These are phyloP conservation scores for Aspidiotus rigidus DNA, from an alignment of 2,888 invertebrate species.

Conservation along the genomic window DNA sequence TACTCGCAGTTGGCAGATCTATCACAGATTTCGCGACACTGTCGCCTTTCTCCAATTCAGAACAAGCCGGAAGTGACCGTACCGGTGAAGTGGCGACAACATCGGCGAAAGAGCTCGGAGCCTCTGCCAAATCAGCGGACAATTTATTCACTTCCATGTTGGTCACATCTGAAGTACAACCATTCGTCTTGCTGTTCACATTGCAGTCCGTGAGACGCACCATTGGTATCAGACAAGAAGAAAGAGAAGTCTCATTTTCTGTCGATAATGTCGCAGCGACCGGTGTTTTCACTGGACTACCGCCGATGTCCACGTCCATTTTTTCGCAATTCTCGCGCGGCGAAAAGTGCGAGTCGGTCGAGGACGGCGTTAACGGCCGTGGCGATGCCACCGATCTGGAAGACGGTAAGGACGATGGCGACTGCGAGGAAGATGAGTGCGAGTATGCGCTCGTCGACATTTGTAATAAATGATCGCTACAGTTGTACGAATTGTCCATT, in stretches of 20 bases:
- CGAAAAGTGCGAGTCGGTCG: constrained; percentile 27
- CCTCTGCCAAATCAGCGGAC: too few relatives aligned
- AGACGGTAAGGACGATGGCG: constrained; percentile 32
- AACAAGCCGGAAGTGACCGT: too few relatives aligned
- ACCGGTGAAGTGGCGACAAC: too few relatives aligned
- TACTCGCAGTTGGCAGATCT: too few relatives aligned
- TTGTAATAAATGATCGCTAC: constrained; percentile 12
- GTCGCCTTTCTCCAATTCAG: too few relatives aligned
- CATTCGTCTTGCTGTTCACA: too few relatives aligned
- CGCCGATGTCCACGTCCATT: background rate
- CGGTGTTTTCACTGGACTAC: background rate
- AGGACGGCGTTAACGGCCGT: constrained; percentile 27
- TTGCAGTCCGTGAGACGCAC: too few relatives aligned
- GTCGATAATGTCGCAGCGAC: background rate
- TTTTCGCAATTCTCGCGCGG: constrained; percentile 27
- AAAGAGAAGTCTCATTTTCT: background rate
- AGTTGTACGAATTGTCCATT: constrained; percentile 11
- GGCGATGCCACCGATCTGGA: constrained; percentile 27
- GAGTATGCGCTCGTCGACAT: constrained; percentile 19
- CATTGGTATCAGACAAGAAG: too few relatives aligned
- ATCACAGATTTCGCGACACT: too few relatives aligned
- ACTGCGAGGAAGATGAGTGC: constrained; percentile 28
- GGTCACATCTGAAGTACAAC: too few relatives aligned
- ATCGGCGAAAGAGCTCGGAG: too few relatives aligned
- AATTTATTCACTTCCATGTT: too few relatives aligned